Evolutionary conservation across 2,113 vertebrate species (phyloP).

Genomic region (Lampris incognitus): DNA sequence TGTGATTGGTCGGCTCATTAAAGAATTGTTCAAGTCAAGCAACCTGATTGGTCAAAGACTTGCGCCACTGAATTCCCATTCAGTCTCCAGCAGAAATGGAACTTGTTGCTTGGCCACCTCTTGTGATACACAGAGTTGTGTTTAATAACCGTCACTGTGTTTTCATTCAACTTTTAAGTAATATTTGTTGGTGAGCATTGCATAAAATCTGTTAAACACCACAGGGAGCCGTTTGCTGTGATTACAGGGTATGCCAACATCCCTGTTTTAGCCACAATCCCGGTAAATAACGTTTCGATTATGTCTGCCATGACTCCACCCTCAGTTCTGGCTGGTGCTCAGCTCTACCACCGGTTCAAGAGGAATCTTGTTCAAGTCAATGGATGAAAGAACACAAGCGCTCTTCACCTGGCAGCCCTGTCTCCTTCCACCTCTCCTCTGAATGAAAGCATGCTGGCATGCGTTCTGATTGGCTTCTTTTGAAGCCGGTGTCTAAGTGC

Average conservation of each 20-base stretch:
- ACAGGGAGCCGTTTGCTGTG: no score
- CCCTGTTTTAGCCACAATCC: no score
- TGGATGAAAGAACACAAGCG: slow-evolving; percentile 51
- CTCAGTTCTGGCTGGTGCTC: slow-evolving; percentile 17
- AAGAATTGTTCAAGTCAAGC: not conserved
- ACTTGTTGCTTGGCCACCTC: not conserved
- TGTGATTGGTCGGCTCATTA: not conserved
- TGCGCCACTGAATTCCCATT: not conserved
- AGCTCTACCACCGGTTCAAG: slow-evolving; percentile 20
- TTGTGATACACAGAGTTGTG: not conserved
- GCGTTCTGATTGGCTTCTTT: slow-evolving; percentile 58
- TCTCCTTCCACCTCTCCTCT: slow-evolving; percentile 15
- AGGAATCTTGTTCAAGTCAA: slow-evolving; percentile 11
- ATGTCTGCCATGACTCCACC: not conserved
- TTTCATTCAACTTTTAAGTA: not conserved
- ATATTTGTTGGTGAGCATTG: not conserved
- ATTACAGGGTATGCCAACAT: no score
- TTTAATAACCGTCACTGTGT: not conserved
- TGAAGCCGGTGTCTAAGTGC: slow-evolving; percentile 48
- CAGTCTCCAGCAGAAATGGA: no score
- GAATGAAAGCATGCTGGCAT: slow-evolving; percentile 64
- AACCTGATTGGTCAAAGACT: not conserved
- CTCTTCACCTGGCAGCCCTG: slow-evolving; percentile 52
- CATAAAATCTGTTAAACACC: no score
- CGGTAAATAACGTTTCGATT: not conserved